Percentiles rank a stretch among this genome's conserved stretches.
These are phyloP conservation scores for Ecliptopera silaceata DNA, from an alignment of 2,888 invertebrate genomes.

Conservation along the genomic window DNA sequence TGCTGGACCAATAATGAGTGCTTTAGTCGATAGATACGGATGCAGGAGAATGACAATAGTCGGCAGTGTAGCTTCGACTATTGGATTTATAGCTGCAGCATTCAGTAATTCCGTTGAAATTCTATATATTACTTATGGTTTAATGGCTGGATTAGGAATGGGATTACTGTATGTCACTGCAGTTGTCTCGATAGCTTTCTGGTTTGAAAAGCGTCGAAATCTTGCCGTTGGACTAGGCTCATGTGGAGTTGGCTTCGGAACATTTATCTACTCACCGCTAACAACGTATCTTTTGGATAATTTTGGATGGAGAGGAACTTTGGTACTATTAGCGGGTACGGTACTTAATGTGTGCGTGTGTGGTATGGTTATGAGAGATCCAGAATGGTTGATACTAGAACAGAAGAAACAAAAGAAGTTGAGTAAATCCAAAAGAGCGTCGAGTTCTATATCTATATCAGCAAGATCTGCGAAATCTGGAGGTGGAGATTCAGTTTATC, in stretches of 20 bases:
- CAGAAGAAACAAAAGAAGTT: slow-evolving; percentile 83
- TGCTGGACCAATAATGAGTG: slow-evolving; percentile 92
- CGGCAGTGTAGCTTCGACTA: slow-evolving; percentile 87
- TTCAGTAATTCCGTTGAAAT: slow-evolving; percentile 88
- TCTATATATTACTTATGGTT: slow-evolving; percentile 92
- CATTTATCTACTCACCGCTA: slow-evolving; percentile 93
- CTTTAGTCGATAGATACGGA: slow-evolving; percentile 92
- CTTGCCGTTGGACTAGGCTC: slow-evolving; percentile 94
- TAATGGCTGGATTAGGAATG: slow-evolving; percentile 92
- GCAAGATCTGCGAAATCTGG: slow-evolving; percentile 76
- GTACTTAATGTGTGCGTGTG: slow-evolving; percentile 94
- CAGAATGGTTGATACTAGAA: slow-evolving; percentile 90
- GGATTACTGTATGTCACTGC: slow-evolving; percentile 94
- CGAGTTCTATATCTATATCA: slow-evolving; percentile 80
- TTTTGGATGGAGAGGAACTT: slow-evolving; percentile 92
- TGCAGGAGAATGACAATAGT: slow-evolving; percentile 89
- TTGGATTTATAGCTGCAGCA: slow-evolving; percentile 90
- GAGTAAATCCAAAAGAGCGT: slow-evolving; percentile 78
- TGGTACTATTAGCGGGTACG: slow-evolving; percentile 90
- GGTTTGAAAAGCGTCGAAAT: slow-evolving; percentile 94
- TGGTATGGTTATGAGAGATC: slow-evolving; percentile 93
- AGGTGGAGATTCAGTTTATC: slow-evolving; percentile 82
- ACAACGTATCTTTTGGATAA: slow-evolving; percentile 89
- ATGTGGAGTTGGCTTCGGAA: slow-evolving; percentile 95
- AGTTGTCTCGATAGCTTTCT: slow-evolving; percentile 95